phyloP scores from a whole-genome alignment of 2,888 invertebrate genomes.

The Chydorus sphaericus region DNA sequence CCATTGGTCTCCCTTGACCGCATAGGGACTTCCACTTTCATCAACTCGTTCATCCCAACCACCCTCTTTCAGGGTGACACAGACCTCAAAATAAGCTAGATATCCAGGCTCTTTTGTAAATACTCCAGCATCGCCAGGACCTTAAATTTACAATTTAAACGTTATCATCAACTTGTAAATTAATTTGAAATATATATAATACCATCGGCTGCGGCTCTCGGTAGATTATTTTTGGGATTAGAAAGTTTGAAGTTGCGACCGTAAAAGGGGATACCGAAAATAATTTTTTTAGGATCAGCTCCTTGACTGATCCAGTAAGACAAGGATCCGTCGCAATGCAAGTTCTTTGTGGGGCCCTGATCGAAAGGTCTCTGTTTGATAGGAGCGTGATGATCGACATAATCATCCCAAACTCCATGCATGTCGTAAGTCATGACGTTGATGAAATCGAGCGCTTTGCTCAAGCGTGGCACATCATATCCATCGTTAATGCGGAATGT shows the following conservation, averaged over 20 bases:
- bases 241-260: constrained; percentile 75
- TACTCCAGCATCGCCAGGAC: constrained; percentile 50
- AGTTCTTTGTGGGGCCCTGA: constrained; percentile 11
- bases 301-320: constrained; percentile 52
- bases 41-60: constrained; percentile 13
- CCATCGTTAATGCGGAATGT: constrained; percentile 49
- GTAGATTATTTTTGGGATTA: constrained; percentile 39
- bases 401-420: constrained; percentile 31
- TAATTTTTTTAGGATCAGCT: constrained; percentile 45
- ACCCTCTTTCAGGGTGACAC: constrained; percentile 7
- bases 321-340: constrained; percentile 7
- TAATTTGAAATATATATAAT: too few relatives aligned
- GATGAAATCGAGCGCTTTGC: constrained; percentile 47
- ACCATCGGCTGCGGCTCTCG: constrained; percentile 51
- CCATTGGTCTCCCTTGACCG: constrained; percentile 78
- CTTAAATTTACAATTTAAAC: too few relatives aligned
- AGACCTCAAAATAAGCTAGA: constrained; percentile 55
- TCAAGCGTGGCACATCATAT: constrained; percentile 44
- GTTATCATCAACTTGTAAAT: background rate
- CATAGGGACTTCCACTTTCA: constrained; percentile 43
- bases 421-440: constrained; percentile 51
- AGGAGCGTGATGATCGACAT: constrained; percentile 36
- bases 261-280: constrained; percentile 64
- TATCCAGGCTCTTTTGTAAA: constrained; percentile 56
- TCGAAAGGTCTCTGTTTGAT: constrained; percentile 28